A percentile compares a stretch with the other conserved stretches of the same genome.
Evolutionary conservation across 2,888 invertebrate species (phyloP).

Genomic region (Enoplolaimus lenunculus): DNA sequence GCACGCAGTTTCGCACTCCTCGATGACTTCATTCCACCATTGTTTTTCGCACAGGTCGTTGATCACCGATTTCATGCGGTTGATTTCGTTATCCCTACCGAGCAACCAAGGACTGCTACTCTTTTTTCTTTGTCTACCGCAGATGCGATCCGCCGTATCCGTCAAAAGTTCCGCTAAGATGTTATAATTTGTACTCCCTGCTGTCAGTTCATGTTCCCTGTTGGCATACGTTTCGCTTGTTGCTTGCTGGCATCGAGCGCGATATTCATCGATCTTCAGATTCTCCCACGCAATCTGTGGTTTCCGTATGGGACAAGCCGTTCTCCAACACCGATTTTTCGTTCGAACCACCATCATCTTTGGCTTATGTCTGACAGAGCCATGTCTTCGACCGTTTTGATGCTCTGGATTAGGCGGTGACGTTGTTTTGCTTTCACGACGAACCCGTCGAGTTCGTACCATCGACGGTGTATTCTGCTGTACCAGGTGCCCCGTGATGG

Average conservation of each 20-base stretch:
- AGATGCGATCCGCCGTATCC: neutral
- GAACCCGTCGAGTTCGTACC: conserved; percentile 12
- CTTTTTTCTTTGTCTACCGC: neutral
- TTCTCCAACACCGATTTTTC: neutral
- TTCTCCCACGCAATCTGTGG: conserved; percentile 1
- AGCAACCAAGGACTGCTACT: neutral
- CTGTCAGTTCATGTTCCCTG: neutral
- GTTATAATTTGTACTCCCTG: neutral
- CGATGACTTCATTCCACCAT: neutral
- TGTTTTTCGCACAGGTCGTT: neutral
- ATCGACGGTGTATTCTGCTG: neutral
- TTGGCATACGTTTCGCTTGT: neutral
- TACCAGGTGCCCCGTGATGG: neutral
- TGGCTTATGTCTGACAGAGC: conserved; percentile 10
- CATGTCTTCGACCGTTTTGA: neutral
- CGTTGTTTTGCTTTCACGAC: neutral
- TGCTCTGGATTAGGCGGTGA: neutral
- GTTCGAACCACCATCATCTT: neutral
- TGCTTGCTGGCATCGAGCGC: neutral
- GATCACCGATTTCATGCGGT: neutral
- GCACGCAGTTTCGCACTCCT: neutral
- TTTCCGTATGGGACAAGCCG: neutral
- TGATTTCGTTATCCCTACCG: neutral
- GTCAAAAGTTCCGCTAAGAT: neutral
- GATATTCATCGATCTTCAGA: neutral